Evolutionary conservation across 2,797 vertebrate genomes (phyloP), one percentile per base, ranked within the genome.

Genomic region (Chloroceryle amazona): DNA sequence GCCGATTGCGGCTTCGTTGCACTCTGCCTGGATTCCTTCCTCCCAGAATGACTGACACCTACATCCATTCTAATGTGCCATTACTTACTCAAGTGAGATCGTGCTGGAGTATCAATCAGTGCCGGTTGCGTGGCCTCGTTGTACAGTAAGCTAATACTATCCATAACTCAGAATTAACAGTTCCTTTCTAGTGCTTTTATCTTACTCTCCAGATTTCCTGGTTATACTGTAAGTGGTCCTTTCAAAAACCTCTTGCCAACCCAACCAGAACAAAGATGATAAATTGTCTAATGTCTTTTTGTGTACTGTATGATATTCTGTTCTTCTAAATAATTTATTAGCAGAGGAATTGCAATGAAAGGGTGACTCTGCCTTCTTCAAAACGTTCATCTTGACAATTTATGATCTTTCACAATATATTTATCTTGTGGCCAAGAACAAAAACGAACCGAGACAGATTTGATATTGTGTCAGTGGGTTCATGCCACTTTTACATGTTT

Each of bases 281-380:
- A 51, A 68, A 73, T 79, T 52, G 31, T 52, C 62, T 78, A 16
- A 29, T 9, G 13, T 71, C 28, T 76, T 92, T 82, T 60, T 95
- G 83, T 93, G 71, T 94, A 82, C 39, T 81, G 7, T 42, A 47
- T 80, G 63, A 74, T 41, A 76, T 71, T 89, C 67, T 73, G 23
- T 86, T 94, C 57, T 90, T 86, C 65, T 90, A 90, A 80, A 84
- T 93, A 93, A 96, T 95, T 65, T 93, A 86, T 81, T 90, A 80
- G 31, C 21, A 65, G 65, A 82, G 46, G 89, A 93, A 80, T 62
- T 78, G 52, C 49, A 51, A 14, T 52, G 61, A 62, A 81, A 80
- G 33, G 3, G 3, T 90, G 70, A 86, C 80, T 95, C 63, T 51
- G 37, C 5, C 46, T 91, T 89, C 62, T 83, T 78, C 14, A 20